Conservation (phyloP, 1,140 invertebrate species). For the Alviniconcha marisindica region DNA sequence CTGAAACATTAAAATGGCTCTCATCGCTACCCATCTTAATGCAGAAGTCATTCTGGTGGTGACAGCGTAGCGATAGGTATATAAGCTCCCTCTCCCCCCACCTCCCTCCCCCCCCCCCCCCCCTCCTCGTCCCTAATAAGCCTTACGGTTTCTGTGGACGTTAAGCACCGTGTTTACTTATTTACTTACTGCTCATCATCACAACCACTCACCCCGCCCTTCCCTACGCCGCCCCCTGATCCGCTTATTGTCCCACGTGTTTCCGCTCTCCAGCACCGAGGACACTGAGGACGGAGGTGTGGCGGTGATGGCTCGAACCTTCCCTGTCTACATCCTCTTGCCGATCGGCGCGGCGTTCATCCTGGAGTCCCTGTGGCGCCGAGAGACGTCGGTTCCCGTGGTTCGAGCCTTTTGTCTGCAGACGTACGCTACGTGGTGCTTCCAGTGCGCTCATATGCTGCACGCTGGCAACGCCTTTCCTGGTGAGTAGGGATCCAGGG, state of each 20-base stretch:
- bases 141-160: no score
- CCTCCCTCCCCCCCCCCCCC: no score
- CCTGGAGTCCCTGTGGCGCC: constrained; percentile 26
- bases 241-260: no score
- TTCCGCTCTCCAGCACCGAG: neutral
- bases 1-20: no score
- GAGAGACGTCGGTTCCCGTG: neutral
- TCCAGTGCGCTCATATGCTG: neutral
- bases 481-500: neutral
- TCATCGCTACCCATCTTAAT: no score
- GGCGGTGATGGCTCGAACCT: constrained; percentile 11
- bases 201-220: no score
- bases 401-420: constrained; percentile 34
- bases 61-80: no score
- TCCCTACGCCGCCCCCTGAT: no score
- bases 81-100: no score
- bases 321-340: constrained; percentile 25
- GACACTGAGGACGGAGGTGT: neutral
- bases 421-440: constrained; percentile 33
- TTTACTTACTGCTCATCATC: no score
- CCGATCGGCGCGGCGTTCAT: neutral
- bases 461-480: constrained; percentile 6
- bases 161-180: neutral
- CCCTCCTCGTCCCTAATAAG: no score
- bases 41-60: no score